Conservation (phyloP, 2,113 vertebrate species). For the Nesoenas mayeri region DNA sequence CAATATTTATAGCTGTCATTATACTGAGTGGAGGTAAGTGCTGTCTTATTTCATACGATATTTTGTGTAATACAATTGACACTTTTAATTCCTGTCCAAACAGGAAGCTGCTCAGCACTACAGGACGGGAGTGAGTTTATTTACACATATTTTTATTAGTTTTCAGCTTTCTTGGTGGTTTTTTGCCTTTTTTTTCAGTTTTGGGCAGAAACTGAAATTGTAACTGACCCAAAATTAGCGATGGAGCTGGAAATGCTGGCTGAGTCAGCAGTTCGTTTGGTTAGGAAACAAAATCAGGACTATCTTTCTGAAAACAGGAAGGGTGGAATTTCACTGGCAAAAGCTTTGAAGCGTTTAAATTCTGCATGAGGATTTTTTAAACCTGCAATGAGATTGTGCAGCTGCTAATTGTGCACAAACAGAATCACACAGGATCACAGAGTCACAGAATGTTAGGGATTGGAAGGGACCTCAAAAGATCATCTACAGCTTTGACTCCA, state of each 20-base stretch:
- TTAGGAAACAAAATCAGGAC: background rate
- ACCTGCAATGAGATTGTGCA: background rate
- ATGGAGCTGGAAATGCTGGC: background rate
- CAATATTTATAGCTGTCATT: constrained; percentile 96
- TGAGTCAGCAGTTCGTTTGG: background rate
- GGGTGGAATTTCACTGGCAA: constrained; percentile 14
- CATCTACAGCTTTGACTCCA: background rate
- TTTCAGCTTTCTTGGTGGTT: background rate
- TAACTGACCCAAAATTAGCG: background rate
- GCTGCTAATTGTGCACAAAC: background rate
- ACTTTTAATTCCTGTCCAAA: background rate
- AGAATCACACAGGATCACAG: no score
- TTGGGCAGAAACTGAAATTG: background rate
- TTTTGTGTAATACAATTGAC: background rate
- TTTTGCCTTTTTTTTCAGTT: background rate
- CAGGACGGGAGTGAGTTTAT: background rate
- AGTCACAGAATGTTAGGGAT: no score
- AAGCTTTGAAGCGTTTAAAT: background rate
- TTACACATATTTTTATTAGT: background rate
- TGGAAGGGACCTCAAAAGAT: no score
- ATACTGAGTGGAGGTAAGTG: constrained; percentile 96
- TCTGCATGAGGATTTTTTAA: background rate
- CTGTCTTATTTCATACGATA: background rate
- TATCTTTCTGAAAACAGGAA: constrained; percentile 33
- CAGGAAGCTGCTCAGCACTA: background rate